Base-by-base conservation (phyloP, 2,113 vertebrate genomes). In the Proterorhinus semilunaris region DNA sequence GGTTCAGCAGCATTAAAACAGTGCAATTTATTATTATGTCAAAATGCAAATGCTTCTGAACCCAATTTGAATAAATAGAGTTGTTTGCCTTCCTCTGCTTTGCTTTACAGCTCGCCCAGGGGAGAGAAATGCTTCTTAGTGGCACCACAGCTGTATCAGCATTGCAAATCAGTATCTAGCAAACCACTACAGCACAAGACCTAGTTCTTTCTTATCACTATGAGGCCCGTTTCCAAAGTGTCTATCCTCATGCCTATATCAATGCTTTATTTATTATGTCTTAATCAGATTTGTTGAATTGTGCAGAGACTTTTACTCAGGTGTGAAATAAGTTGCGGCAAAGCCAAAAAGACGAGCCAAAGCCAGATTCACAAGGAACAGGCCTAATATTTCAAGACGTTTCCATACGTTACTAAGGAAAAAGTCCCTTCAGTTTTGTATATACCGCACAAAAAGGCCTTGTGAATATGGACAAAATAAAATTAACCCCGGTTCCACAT, bases 401-500 rank as follows among this genome's bases (percentile, higher is more conserved):
- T 61, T 61, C 58, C 36, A 61, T n/a, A 61, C 16, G 58, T 61
- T 61, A 13, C 44, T 5, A 6, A 9, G 58, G 58, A 62, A 62
- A 82, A 63, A 72, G 75, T 44, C 17, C 57, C 77, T 65, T 66
- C 58, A 69, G 55, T 78, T 79, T 65, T 72, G 74, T 79, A 69
- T 69, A 73, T 36, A 16, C 36, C 16, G 69, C 12, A 63, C 50
- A 81, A 70, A 77, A 82, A 48, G 47, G 69, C 80, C 61, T 79
- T 81, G 81, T 81, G 46, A 67, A 69, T 50, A 62, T 64, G 21
- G 21, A 27, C n/a, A 47, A 83, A 72, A 74, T 74, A 72, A 54
- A 81, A 81, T 62, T 83, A 74, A 68, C 46, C 17, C 6, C 47
- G 55, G 71, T 78, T 85, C 79, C 78, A 5, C 69, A 21, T 75